phyloP scores from a whole-genome alignment of 2,113 vertebrate genomes.

The Thinocorus orbignyianus region DNA sequence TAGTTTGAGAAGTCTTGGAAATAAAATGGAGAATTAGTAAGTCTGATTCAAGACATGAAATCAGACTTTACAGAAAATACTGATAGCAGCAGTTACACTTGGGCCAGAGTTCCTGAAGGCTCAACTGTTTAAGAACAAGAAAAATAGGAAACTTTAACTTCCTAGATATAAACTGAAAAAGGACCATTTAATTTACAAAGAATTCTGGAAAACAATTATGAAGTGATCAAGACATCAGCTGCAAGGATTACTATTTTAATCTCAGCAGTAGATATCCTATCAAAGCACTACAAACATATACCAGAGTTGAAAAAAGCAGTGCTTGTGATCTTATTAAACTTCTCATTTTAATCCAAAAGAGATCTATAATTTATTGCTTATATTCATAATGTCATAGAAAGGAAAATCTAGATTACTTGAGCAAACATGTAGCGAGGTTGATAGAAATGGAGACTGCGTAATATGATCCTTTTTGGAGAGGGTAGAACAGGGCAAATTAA shows the following conservation, averaged over 20 bases:
- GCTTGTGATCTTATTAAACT: neutral
- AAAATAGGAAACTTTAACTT: neutral
- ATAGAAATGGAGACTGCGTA: neutral
- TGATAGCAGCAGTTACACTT: neutral
- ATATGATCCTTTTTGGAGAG: neutral
- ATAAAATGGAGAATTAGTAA: neutral
- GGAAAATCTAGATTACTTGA: neutral
- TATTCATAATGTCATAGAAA: neutral
- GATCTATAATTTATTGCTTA: neutral
- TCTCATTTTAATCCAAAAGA: neutral
- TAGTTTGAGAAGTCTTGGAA: neutral
- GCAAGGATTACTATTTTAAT: neutral
- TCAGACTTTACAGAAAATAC: neutral
- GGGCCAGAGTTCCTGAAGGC: neutral
- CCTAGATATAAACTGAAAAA: neutral
- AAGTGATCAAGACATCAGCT: neutral
- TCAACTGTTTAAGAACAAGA: neutral
- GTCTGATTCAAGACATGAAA: neutral
- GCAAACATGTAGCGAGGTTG: neutral
- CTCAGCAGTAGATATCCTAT: neutral
- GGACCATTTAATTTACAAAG: neutral
- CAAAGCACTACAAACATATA: neutral
- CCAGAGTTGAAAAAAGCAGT: neutral
- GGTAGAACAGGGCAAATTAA: neutral
- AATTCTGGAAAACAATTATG: neutral